Conservation (phyloP, 2,888 invertebrate genomes). For the Diarsia dahlii region DNA sequence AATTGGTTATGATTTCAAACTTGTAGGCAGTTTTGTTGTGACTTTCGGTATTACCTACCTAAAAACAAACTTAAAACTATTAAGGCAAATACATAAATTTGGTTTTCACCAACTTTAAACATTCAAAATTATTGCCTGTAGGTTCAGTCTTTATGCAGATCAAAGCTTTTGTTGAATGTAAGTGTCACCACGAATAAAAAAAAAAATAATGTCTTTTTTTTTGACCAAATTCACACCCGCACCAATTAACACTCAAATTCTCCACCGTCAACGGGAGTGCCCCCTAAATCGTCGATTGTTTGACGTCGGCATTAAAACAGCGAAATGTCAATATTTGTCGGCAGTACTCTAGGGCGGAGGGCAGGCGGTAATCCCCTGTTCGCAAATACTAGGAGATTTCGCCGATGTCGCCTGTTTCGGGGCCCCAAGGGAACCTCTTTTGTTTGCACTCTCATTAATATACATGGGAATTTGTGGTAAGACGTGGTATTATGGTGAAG, state of each 20-base stretch:
- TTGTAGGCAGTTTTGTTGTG: not conserved
- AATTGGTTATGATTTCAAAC: not conserved
- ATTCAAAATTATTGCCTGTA: not conserved
- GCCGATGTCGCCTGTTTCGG: slow-evolving; percentile 77
- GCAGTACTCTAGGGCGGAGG: slow-evolving; percentile 75
- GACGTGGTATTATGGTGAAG: slow-evolving; percentile 56
- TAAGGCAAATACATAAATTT: not conserved
- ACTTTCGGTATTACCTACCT: not conserved
- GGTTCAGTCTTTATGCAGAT: not conserved
- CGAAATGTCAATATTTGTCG: slow-evolving; percentile 89
- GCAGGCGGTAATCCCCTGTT: slow-evolving; percentile 84
- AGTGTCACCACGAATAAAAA: not conserved
- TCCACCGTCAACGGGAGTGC: slow-evolving; percentile 65
- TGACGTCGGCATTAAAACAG: slow-evolving; percentile 90
- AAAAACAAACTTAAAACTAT: not conserved
- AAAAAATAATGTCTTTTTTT: not conserved
- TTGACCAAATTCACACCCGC: not conserved
- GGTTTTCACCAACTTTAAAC: not conserved
- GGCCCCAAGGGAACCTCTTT: slow-evolving; percentile 70
- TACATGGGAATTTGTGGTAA: slow-evolving; percentile 73
- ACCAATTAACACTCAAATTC: slow-evolving; percentile 46
- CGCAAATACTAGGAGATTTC: slow-evolving; percentile 84
- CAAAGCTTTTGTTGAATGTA: not conserved
- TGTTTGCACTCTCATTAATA: slow-evolving; percentile 81
- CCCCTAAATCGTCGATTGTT: slow-evolving; percentile 87